A percentile compares a stretch with the other conserved stretches of the same genome.
Evolutionary conservation across 1,140 invertebrate species (phyloP).

Genomic region (Micrasema minimum): DNA sequence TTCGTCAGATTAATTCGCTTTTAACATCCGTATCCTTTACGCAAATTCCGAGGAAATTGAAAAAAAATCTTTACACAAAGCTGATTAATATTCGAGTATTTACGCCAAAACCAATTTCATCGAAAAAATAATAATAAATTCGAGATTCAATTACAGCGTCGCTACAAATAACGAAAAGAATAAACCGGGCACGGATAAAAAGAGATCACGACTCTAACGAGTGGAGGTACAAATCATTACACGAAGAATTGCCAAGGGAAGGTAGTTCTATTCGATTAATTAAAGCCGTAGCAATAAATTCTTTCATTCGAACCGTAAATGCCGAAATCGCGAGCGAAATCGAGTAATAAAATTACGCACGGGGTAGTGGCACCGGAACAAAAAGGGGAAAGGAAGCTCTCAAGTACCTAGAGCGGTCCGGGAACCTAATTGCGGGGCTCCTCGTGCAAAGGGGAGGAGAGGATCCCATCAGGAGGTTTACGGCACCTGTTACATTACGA

Average conservation of each 20-base stretch:
- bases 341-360: constrained; percentile 36
- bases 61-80: constrained; percentile 17
- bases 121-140: constrained; percentile 29
- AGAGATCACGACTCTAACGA: constrained; percentile 12
- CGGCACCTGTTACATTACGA: constrained; percentile 42
- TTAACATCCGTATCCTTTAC: constrained; percentile 15
- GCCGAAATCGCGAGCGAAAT: constrained; percentile 29
- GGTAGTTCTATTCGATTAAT: constrained; percentile 40
- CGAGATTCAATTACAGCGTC: constrained; percentile 20
- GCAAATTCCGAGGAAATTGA: constrained; percentile 22
- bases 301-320: constrained; percentile 29
- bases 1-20: not conserved
- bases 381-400: constrained; percentile 12
- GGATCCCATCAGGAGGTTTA: constrained; percentile 24
- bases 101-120: constrained; percentile 9
- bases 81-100: constrained; percentile 28
- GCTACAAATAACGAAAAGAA: constrained; percentile 26
- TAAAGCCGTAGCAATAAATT: constrained; percentile 39
- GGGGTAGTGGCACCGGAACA: not conserved
- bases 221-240: constrained; percentile 34
- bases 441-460: constrained; percentile 1
- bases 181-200: constrained; percentile 8
- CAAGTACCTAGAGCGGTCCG: constrained; percentile 14
- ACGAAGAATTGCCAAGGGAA: constrained; percentile 32
- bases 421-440: constrained; percentile 23